Base-by-base conservation (phyloP, 2,113 vertebrate genomes). In the Erythrocebus patas region DNA sequence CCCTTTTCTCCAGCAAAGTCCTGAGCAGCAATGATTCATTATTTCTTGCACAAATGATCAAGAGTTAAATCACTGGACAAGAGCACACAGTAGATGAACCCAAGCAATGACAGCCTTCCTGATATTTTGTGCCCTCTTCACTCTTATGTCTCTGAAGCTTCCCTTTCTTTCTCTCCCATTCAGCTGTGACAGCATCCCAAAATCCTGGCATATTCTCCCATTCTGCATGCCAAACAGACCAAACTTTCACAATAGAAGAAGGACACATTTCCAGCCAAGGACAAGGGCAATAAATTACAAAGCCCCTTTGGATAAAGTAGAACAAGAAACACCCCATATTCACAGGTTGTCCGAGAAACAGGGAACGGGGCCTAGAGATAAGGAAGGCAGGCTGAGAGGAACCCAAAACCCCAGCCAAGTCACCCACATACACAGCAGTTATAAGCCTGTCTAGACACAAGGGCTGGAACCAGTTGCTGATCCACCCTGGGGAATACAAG, bases 221-320 rank as follows among this genome's bases (percentile, higher is more conserved):
- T 61, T 79, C 88, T 96, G 92, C 96, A 91, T 64, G 55, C 73
- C 81, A 79, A 79, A 35, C 57, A 91, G 38, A 92, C 45, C 61
- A 89, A 79, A 27, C 5, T 68, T 93, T 82, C 96, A 93, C 87
- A 94, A 68, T 52, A 57, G 75, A 64, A n/a, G 90, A 93, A 85
- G 87, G 66, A 95, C 59, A 86, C 81, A 38, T 88, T 95, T 97
- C 57, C 89, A 97, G 43, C 48, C 89, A 89, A 90, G 91, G 66
- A 61, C 92, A 93, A 96, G 32, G 20, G 40, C 96, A 30, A 86
- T 94, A 72, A 27, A 89, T 96, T 96, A 97, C 94, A 95, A 66
- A 96, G 20, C 20, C 20, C 59, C 66, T 94, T 43, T 95, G 78
- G 78, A 57, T 79, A 96, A 89, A 88, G 87, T 45, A 88, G 92